Base-by-base conservation (phyloP, 2,113 vertebrate genomes). In the Mustelus asterias region DNA sequence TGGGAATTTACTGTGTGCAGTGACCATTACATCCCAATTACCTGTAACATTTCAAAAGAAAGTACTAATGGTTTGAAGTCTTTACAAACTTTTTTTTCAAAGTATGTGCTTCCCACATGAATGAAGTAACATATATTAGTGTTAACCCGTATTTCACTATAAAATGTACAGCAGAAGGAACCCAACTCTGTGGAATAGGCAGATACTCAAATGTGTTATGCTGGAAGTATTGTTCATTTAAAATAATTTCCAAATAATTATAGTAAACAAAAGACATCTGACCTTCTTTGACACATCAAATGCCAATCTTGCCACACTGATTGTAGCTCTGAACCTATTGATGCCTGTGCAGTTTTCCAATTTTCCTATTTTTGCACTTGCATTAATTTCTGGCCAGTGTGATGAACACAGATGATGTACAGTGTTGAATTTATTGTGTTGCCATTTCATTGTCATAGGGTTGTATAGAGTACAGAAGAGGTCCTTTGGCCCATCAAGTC, bases 21-120 rank as follows among this genome's bases (percentile, higher is more conserved):
- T 95, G 67, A 24, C 94, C n/a, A 72, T 95, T 95, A 95, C 67
- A 95, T 95, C 44, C 94, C 94, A 95, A 95, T 95, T 95, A 95
- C 94, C 94, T 95, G 94, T 72, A 48, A 13, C 94, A 72, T 95
- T 95, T 72, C 94, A 48, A 72, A 95, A 95, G 94, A 95, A 72
- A 95, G 44, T 95, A 95, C 24, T 72, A 95, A 72, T 67, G 22
- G 69, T 26, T 95, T 95, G 94, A 95, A 95, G 94, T 76, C 44
- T 76, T 93, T 65, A 65, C 94, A 48, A 94, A 41, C n/a, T 67
- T 63, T 94, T 26, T 24, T 70, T 94, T 72, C 93, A 72, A 72
- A 93, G 69, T 76, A 24, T 95, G 94, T 95, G 94, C 44, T 54
- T 37, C 60, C 41, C 60, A 93, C 33, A 37, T 16, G 58, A 93